phyloP scores from a whole-genome alignment of 2,797 vertebrate species.

The Rallus crepitans region DNA sequence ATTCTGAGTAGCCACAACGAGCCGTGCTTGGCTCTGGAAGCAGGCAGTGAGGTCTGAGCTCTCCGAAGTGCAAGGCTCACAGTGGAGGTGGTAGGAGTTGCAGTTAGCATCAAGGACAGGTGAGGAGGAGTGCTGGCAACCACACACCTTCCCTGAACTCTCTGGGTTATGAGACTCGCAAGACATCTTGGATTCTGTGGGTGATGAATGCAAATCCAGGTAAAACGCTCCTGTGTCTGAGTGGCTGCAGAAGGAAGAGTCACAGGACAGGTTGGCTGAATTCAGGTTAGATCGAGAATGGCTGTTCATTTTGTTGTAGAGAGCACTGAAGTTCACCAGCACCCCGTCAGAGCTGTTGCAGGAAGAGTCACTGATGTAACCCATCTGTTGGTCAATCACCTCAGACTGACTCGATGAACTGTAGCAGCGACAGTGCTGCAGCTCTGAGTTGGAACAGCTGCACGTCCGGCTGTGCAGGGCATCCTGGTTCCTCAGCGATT shows the following conservation, averaged over 20 bases:
- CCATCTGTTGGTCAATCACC: slow-evolving; percentile 84
- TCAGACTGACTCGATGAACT: slow-evolving; percentile 87
- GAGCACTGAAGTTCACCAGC: slow-evolving; percentile 96
- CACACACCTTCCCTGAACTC: slow-evolving; percentile 71
- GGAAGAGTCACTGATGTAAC: slow-evolving; percentile 93
- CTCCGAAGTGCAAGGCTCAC: slow-evolving; percentile 75
- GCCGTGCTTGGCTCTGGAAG: slow-evolving; percentile 93
- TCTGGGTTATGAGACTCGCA: slow-evolving; percentile 78
- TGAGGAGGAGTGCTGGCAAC: slow-evolving; percentile 81
- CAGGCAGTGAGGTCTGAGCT: slow-evolving; percentile 89
- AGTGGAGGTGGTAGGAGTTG: slow-evolving; percentile 89
- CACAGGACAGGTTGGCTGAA: slow-evolving; percentile 83
- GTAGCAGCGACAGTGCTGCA: slow-evolving; percentile 85
- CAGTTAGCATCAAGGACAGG: slow-evolving; percentile 95
- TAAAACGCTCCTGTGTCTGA: slow-evolving; percentile 90
- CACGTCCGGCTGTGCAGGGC: slow-evolving; percentile 74
- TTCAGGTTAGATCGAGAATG: slow-evolving; percentile 82
- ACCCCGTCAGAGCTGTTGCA: slow-evolving; percentile 96
- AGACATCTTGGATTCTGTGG: slow-evolving; percentile 86
- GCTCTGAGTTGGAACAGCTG: slow-evolving; percentile 80
- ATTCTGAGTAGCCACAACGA: slow-evolving; percentile 96
- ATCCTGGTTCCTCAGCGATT: slow-evolving; percentile 79
- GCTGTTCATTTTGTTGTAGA: slow-evolving; percentile 93
- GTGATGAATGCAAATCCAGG: slow-evolving; percentile 93
- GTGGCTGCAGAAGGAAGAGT: slow-evolving; percentile 86